These are phyloP conservation scores for Mesoclemmys tuberculata DNA, from an alignment of 2,113 vertebrate species.

Conservation along the genomic window DNA sequence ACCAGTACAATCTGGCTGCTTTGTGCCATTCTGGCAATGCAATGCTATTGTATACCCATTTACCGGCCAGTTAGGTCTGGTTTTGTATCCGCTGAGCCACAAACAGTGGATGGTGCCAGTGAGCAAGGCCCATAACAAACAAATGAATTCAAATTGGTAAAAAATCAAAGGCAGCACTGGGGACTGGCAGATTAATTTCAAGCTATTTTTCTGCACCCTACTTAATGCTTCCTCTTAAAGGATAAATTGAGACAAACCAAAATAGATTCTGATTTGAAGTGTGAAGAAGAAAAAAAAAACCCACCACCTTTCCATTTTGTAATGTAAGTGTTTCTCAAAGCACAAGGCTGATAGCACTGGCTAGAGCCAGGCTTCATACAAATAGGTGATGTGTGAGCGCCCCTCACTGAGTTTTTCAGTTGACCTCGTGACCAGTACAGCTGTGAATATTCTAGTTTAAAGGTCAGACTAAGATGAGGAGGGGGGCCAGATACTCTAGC, in stretches of 20 bases:
- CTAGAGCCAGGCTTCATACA: background rate
- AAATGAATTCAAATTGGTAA: conserved; percentile 3
- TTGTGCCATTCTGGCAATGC: background rate
- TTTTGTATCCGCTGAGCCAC: background rate
- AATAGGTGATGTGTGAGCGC: background rate
- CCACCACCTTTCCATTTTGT: conserved; percentile 57
- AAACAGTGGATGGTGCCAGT: background rate
- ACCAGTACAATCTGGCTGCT: background rate
- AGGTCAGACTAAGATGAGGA: fast-evolving
- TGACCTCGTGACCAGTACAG: background rate
- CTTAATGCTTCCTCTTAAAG: conserved; percentile 41
- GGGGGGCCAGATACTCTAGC: background rate
- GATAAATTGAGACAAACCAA: conserved; percentile 54
- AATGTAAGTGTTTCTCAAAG: conserved; percentile 39
- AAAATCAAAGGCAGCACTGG: conserved; percentile 28
- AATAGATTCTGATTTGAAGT: conserved; percentile 33
- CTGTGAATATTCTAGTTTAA: background rate
- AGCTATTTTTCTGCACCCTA: conserved; percentile 41
- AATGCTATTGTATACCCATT: background rate
- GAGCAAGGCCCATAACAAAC: background rate
- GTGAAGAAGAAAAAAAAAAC: conserved; percentile 22
- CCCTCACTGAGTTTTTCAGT: background rate
- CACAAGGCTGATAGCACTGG: conserved; percentile 16
- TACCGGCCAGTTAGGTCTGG: fast-evolving
- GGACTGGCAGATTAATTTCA: conserved; percentile 34